Evolutionary conservation across 2,113 vertebrate species (phyloP).

Genomic region (Reinhardtius hippoglossoides): DNA sequence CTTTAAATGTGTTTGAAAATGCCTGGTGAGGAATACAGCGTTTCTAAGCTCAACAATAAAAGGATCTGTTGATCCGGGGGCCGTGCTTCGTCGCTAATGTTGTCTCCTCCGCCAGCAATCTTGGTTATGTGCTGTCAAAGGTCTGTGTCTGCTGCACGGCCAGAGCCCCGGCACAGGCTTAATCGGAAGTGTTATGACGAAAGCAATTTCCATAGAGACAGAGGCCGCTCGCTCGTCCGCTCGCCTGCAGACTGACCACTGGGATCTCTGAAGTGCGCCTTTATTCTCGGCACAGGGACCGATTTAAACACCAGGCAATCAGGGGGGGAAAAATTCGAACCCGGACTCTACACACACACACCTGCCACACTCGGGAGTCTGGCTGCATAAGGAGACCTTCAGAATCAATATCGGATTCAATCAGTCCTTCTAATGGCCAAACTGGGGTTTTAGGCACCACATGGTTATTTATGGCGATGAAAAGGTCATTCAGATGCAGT

Average conservation of each 20-base stretch:
- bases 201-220: constrained; percentile 82
- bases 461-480: constrained; percentile 43
- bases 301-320: not conserved
- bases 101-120: constrained; percentile 44
- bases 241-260: constrained; percentile 51
- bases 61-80: constrained; percentile 10
- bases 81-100: constrained; percentile 38
- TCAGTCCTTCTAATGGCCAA: constrained; percentile 32
- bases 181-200: constrained; percentile 72
- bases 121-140: constrained; percentile 57
- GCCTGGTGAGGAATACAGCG: not conserved
- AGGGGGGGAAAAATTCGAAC: not conserved
- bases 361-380: not conserved
- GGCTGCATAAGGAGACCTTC: not conserved
- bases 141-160: constrained; percentile 57
- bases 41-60: constrained; percentile 12
- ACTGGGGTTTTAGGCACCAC: constrained; percentile 33
- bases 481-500: constrained; percentile 58
- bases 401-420: constrained; percentile 22
- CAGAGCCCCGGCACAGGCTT: constrained; percentile 55
- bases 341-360: not conserved
- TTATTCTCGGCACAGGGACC: constrained; percentile 5
- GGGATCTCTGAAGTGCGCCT: constrained; percentile 31
- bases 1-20: constrained; percentile 8
- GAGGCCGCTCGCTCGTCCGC: constrained; percentile 40